Evolutionary conservation across 2,797 vertebrate species (phyloP), one percentile per base, ranked within the genome.

Genomic region (Neoniphon sammara): DNA sequence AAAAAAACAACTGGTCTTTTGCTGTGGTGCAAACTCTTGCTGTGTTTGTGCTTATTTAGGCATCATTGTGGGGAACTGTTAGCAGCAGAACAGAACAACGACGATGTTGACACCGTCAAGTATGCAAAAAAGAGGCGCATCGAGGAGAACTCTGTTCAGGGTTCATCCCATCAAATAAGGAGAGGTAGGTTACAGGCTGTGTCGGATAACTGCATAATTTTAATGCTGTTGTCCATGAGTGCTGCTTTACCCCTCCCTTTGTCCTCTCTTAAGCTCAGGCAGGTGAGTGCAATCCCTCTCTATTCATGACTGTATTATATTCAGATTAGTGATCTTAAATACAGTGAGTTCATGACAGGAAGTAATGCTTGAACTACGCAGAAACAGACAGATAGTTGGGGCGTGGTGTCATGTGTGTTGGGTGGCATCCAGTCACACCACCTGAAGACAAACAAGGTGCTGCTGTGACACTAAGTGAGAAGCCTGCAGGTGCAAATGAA

Each of bases 51-150:
- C 42, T 73, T 42, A 54, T 8, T 34, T 36, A 95, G 94, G 71
- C 92, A 95, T 88, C 85, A 93, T 81, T 80, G 89, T 63, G 69
- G 87, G 5, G 75, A 92, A 23, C 54, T 92, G 17, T 8, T 73
- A 12, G 55, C 77, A 17, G 57, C n/a, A 0, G 80, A 91, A 42
- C 57, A 91, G 62, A 83, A 75, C 70, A n/a, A 20, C 0, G 93
- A 94, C 1, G 87, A 93, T 0, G 91, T 92, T 76, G 93, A 94
- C 88, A 90, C 87, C 0, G 91, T 92, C 57, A 92, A 77, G 34
- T 84, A 77, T 27, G 54, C 52, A 1, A 95, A 94, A 75, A 95
- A 87, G 84, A 92, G 93, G 76, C 92, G 92, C 9, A 31, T 87
- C 1, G 78, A 92, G 11, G 87, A 87, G 23, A 66, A 79, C 59